Evolutionary conservation across 1,140 invertebrate species (phyloP).

Genomic region (Scaptomyza montana): DNA sequence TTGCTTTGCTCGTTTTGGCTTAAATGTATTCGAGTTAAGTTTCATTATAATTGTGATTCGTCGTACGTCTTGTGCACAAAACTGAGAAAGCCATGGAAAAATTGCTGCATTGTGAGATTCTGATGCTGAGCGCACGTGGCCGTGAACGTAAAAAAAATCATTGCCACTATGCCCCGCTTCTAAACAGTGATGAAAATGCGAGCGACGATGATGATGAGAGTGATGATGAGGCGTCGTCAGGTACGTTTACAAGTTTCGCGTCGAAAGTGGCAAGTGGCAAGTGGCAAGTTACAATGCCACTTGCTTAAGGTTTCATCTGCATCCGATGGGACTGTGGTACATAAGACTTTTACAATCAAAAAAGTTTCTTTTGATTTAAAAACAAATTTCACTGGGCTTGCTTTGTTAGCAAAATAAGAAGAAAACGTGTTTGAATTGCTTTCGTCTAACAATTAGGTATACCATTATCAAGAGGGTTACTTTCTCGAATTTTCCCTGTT

Average conservation of each 20-base stretch:
- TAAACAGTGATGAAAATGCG: constrained; percentile 41
- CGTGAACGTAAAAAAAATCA: constrained; percentile 21
- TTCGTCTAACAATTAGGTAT: too few species aligned
- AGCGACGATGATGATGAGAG: constrained; percentile 6
- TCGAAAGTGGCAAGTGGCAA: neutral
- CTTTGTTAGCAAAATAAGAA: neutral
- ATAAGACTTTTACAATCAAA: too few species aligned
- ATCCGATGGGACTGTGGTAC: neutral
- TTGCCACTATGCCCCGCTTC: constrained; percentile 52
- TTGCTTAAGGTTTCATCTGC: neutral
- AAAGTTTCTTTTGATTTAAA: too few species aligned
- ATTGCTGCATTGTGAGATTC: constrained; percentile 14
- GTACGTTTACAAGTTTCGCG: constrained; percentile 36
- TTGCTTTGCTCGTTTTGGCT: neutral
- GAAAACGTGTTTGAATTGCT: too few species aligned
- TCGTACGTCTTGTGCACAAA: neutral
- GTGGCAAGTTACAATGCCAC: neutral
- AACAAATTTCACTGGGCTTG: neutral
- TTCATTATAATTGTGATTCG: neutral
- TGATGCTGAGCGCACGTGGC: constrained; percentile 4
- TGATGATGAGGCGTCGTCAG: constrained; percentile 26
- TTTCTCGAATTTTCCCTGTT: neutral
- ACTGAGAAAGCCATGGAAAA: constrained; percentile 37
- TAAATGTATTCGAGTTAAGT: constrained; percentile 22
- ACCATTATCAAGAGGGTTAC: too few species aligned